phyloP scores from a whole-genome alignment of 2,113 vertebrate genomes.

The Anser brachyrhynchus region DNA sequence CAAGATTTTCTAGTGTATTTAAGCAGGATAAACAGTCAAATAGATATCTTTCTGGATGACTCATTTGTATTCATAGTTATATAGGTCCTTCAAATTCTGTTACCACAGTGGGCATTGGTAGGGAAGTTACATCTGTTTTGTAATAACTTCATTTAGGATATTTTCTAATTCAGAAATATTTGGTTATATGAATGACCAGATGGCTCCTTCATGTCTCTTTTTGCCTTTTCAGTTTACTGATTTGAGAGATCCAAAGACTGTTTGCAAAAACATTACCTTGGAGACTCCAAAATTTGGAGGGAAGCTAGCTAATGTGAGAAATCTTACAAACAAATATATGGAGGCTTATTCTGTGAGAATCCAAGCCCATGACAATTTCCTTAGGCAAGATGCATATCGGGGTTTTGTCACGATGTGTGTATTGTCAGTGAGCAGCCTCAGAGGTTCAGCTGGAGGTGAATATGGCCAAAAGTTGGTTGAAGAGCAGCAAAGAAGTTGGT shows the following conservation, averaged over 20 bases:
- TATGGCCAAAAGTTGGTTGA: background rate
- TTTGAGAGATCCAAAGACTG: background rate
- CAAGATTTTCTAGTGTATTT: background rate
- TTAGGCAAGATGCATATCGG: background rate
- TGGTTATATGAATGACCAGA: background rate
- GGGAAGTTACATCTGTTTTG: background rate
- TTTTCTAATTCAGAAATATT: background rate
- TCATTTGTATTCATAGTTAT: background rate
- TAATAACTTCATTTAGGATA: background rate
- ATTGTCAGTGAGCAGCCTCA: background rate
- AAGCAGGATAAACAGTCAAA: background rate
- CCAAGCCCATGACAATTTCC: background rate
- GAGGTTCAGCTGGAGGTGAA: background rate
- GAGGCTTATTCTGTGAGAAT: background rate
- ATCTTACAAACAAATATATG: background rate
- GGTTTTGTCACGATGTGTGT: rapidly evolving
- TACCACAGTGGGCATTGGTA: rapidly evolving
- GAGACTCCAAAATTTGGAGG: background rate
- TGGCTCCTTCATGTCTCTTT: background rate
- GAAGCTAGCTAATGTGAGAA: background rate
- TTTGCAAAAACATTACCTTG: background rate
- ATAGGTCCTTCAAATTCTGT: background rate
- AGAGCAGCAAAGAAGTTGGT: background rate
- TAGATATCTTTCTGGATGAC: background rate
- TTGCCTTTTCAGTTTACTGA: background rate